Evolutionary conservation across 2,888 invertebrate species (phyloP), one percentile per base, ranked within the genome.

Genomic region (Steromphala cineraria): DNA sequence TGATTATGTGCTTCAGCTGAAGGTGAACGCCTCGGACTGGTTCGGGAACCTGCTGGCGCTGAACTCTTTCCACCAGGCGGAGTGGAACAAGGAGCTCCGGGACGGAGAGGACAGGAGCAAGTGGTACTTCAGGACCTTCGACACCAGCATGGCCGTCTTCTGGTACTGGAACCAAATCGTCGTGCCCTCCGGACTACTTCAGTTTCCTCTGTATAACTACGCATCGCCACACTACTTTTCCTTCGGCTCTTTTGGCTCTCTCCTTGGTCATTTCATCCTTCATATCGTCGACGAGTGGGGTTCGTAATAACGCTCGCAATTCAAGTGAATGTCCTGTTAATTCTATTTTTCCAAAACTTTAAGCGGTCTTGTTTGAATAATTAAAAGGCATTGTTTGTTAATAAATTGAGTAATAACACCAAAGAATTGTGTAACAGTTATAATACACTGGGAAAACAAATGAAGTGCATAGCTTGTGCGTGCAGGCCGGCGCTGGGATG

Each of bases 11-110:
- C 52, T 84, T 19, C 90, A 95, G 95, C 87, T 95, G 75, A 92
- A 90, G 40, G 93, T 95, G 53, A 93, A 95, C 86, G 94, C 94
- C 85, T 92, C 94, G 21, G 94, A 95, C 87, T 94, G 95, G 83
- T 95, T 95, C 87, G 93, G 93, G 81, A 95, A 95, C 87, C 90
- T 95, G 3, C 91, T 94, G 55, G 94, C 94, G 84, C 94, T 94
- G 0, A 93, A 94, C 53, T 87, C 87, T 10, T 95, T 95, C 87
- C 88, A 93, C 52, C 92, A 93, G 67, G 82, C 84, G 7, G 87
- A 89, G 53, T 89, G 89, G 88, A 91, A 89, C 40, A 85, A 84
- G 15, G 79, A 82, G 46, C 85, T 91, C n/a, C 81, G 56, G 1
- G 77, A 77, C 0, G 86, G 84, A 2, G 89, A 87, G 56, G 87